Evolutionary conservation across 2,113 vertebrate genomes (phyloP), one percentile per base, ranked within the genome.

Genomic region (Piaya cayana): DNA sequence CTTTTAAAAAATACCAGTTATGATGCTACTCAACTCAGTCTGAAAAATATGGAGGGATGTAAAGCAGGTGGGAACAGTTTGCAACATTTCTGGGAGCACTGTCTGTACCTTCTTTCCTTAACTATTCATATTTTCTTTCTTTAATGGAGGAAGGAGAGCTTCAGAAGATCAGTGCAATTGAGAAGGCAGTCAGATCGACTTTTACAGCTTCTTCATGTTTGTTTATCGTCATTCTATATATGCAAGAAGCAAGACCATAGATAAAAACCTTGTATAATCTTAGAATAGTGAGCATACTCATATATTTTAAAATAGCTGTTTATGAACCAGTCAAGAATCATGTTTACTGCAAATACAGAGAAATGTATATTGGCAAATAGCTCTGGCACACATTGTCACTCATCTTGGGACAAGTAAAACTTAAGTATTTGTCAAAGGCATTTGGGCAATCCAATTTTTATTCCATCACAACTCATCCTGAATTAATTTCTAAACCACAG

Each of bases 341-440:
- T 2, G 0, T 49, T 88, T 80, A 70, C n/a, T 89, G 50, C 49
- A 81, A 91, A 79, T 64, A 56, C 21, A 85, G 50, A 56, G 37
- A 45, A 79, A 76, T 4, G 15, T 5, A 42, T 56, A 9, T 16
- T 49, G 75, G 23, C 25, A 64, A 75, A 58, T 5, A 69, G 15
- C 22, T 85, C 22, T 76, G 63, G 30, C 26, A 63, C 14, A 65
- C 37, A 27, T 0, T 45, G 53, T 4, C 7, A 45, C 3, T 64
- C 18, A 75, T 81, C 17, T 43, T 52, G 19, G 11, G 68, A 72
- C 15, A 19, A 0, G 0, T 15, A 53, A 49, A 72, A 65, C 21
- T 85, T 21, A 82, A 90, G 18, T 13, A 58, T 0, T 0, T 14
- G 47, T 17, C 27, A 84, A 72, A 80, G 27, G 26, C 50, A 86